Evolutionary conservation across 2,797 vertebrate genomes (phyloP).

Genomic region (Coregonus suidteri): DNA sequence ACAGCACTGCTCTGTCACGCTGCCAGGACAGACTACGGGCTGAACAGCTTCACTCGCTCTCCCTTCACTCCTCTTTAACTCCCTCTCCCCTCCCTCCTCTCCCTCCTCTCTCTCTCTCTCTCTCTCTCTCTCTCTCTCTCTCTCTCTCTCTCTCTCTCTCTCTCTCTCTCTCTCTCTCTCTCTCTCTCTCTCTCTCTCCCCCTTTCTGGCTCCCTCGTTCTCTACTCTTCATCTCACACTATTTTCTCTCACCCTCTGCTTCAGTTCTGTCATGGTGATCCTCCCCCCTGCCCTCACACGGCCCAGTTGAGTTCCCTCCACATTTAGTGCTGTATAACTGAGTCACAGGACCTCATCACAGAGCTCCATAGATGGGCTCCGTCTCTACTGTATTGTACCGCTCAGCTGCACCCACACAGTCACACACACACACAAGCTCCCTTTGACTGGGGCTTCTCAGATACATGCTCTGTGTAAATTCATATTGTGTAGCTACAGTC

Average conservation of each 20-base stretch:
- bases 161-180: constrained; percentile 46
- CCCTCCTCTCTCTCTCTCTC: too few species aligned
- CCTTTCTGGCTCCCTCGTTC: too few species aligned
- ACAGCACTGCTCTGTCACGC: constrained; percentile 68
- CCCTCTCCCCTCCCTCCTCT: too few species aligned
- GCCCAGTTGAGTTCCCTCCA: constrained; percentile 12
- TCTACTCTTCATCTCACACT: constrained; percentile 9
- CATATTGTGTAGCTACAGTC: constrained; percentile 3
- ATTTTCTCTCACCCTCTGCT: constrained; percentile 29
- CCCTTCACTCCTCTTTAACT: neutral
- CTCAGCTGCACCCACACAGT: neutral
- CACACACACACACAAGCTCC: neutral
- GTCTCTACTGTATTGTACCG: neutral
- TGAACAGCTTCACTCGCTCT: constrained; percentile 22
- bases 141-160: constrained; percentile 44
- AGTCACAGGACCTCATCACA: constrained; percentile 31
- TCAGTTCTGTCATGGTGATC: constrained; percentile 21
- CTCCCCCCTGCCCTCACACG: neutral
- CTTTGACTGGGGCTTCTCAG: neutral
- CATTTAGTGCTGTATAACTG: constrained; percentile 20
- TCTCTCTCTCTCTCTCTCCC: constrained; percentile 8
- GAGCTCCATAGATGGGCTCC: neutral
- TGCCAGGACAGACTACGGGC: constrained; percentile 65
- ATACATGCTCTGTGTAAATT: neutral
- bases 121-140: constrained; percentile 37